Percentiles rank a stretch among this genome's conserved stretches.
These are phyloP conservation scores for Pipa parva DNA, from an alignment of 2,113 vertebrate species.

Conservation along the genomic window DNA sequence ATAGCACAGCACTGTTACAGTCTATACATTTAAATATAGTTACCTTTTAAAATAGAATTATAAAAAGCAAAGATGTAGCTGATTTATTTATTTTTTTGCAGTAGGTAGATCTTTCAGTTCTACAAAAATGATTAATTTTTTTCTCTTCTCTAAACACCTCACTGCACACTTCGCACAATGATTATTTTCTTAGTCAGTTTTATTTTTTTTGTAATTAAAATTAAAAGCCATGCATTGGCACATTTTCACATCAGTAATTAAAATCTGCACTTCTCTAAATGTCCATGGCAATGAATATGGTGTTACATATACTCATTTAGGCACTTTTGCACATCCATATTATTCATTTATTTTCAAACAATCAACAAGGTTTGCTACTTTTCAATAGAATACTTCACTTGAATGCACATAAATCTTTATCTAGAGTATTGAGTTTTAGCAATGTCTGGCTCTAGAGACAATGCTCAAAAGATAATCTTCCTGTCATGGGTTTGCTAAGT, in stretches of 20 bases:
- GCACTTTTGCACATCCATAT: background rate
- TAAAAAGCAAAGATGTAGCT: too few species aligned
- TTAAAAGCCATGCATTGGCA: background rate
- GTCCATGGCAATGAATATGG: background rate
- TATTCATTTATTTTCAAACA: background rate
- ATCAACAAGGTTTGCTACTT: background rate
- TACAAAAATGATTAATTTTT: background rate
- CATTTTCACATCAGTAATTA: background rate
- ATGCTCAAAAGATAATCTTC: too few species aligned
- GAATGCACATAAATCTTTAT: background rate
- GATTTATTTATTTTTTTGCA: too few species aligned
- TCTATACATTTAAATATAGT: too few species aligned
- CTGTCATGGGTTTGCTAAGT: too few species aligned
- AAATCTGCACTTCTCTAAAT: background rate
- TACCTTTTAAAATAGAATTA: too few species aligned
- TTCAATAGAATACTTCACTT: background rate
- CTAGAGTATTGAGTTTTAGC: too few species aligned
- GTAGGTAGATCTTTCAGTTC: background rate
- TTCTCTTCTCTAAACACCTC: background rate
- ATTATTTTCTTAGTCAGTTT: background rate
- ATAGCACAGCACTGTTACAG: too few species aligned
- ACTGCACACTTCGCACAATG: background rate
- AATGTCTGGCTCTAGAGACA: too few species aligned
- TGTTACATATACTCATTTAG: background rate
- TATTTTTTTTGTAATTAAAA: slow-evolving; percentile 1